Evolutionary conservation across 2,888 invertebrate genomes (phyloP), one percentile per base, ranked within the genome.

Genomic region (Stratiomys singularior): DNA sequence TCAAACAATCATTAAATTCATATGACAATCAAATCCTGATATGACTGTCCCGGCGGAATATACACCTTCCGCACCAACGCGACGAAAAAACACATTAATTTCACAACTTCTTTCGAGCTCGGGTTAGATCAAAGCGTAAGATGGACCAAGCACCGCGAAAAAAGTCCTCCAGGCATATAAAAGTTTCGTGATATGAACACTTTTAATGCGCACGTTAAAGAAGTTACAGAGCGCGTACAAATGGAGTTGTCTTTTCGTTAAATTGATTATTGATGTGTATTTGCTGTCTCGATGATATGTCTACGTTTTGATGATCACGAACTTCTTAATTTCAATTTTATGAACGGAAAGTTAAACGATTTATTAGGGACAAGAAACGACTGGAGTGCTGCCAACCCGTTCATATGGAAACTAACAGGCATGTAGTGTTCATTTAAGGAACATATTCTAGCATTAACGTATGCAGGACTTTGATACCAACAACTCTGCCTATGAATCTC

Each of bases 291-390:
- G 25, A 30, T 44, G 27, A 21, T 30, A 25, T 47, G 30, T 69
- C 66, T 69, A 15, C 21, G 30, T 69, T 69, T 69, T 30, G 46
- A 47, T 21, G 74, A 66, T 76, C 76, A 76, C 76, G 76, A 76
- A 64, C 64, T 76, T 64, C 25, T 18, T 76, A 76, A 76, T 76
- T 76, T 76, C 28, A 52, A 63, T 76, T 76, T 76, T 52, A 76
- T 64, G 64, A 63, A 37, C 47, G 44, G 63, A 76, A 71, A 13
- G 15, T n/a, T n/a, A 23, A 63, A 27, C 21, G 63, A 63, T 27
- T 37, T 37, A 37, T 9, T 37, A 37, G 37, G 37, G 37, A 9
- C 37, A 37, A 5, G 37, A 37, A 37, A 37, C 9, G 37, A 9
- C 9, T 37, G 37, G 3, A 37, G 37, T 37, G 37, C 37, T 37